A percentile compares a stretch with the other conserved stretches of the same genome.
Conservation (phyloP, 2,797 vertebrate species). For the Poeciliopsis presidionis region DNA sequence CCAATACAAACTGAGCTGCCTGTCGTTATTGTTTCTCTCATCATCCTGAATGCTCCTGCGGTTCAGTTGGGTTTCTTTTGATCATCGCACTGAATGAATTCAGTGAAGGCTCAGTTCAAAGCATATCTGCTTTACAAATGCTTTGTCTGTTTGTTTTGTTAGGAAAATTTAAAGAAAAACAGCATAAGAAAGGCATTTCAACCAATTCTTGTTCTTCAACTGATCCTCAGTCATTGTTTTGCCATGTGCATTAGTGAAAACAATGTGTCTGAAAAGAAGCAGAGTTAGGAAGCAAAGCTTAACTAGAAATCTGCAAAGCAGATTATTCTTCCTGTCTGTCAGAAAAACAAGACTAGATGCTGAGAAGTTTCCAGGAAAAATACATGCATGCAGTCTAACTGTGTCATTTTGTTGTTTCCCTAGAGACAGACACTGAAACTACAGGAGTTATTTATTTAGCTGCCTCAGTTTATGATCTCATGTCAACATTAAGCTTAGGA, state of each 20-base stretch:
- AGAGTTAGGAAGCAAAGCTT: neutral
- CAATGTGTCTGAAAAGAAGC: neutral
- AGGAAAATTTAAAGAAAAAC: neutral
- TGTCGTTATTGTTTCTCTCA: conserved; percentile 33
- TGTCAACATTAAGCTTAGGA: neutral
- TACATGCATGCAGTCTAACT: neutral
- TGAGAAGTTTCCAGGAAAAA: neutral
- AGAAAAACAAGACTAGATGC: neutral
- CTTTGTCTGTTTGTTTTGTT: neutral
- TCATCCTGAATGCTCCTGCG: conserved; percentile 5
- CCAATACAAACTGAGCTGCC: conserved; percentile 53
- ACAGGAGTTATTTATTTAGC: neutral
- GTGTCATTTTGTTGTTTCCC: neutral
- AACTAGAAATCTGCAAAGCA: neutral
- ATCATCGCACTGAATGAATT: conserved; percentile 3
- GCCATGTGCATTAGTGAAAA: neutral
- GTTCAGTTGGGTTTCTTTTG: conserved; percentile 12
- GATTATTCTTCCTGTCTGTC: neutral
- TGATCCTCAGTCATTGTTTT: neutral
- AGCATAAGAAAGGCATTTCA: neutral
- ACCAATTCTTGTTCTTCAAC: neutral
- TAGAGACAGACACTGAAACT: neutral
- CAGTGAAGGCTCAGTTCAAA: neutral
- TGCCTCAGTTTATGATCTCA: neutral
- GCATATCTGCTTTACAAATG: neutral